These are phyloP conservation scores for Tetragonisca angustula DNA, from an alignment of 2,888 invertebrate species.

Conservation along the genomic window DNA sequence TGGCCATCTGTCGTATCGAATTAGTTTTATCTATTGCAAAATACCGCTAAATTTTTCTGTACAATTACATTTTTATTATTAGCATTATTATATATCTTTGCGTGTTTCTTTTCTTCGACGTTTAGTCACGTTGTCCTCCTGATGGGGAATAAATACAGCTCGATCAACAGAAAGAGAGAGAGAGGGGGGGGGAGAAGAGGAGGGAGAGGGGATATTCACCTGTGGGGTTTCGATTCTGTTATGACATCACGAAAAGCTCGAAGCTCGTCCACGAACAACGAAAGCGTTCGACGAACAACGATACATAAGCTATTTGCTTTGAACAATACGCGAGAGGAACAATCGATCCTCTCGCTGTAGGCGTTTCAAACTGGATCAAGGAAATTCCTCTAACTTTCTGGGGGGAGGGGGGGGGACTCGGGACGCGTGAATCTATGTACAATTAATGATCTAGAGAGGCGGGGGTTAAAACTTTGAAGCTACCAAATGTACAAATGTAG, in stretches of 20 bases:
- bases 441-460: conserved; percentile 19
- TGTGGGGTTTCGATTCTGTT: conserved; percentile 27
- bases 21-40: too few relatives aligned
- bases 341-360: conserved; percentile 9
- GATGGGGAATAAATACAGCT: neutral
- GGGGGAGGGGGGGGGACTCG: neutral
- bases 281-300: conserved; percentile 54
- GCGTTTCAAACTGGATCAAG: conserved; percentile 8
- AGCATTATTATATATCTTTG: neutral
- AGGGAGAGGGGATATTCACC: neutral
- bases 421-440: conserved; percentile 26
- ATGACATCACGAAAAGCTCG: conserved; percentile 53
- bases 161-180: neutral
- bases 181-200: neutral
- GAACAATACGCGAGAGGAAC: conserved; percentile 2
- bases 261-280: conserved; percentile 57
- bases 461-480: conserved; percentile 15
- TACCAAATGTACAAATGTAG: conserved; percentile 17
- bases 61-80: too few relatives aligned
- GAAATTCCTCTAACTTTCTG: conserved; percentile 4
- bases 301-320: conserved; percentile 40
- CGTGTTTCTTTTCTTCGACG: neutral
- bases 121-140: conserved; percentile 1
- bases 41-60: too few relatives aligned
- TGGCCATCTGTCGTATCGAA: too few relatives aligned